phyloP scores from a whole-genome alignment of 2,888 invertebrate genomes.

The Acronicta leporina region DNA sequence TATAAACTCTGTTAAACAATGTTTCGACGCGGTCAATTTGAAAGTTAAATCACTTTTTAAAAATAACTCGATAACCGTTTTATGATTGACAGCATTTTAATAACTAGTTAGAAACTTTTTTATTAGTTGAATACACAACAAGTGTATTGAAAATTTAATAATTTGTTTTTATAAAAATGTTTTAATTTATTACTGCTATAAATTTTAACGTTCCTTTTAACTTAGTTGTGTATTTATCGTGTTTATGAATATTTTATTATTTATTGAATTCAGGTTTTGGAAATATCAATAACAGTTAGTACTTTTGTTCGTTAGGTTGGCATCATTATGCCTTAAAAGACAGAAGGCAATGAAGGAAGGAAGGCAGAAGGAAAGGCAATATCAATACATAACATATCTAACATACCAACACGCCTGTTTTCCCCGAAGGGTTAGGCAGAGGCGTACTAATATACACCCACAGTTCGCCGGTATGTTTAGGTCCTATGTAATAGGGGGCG shows the following conservation, averaged over 20 bases:
- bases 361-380: too few species aligned
- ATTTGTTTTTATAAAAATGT: not conserved
- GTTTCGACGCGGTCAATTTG: conserved; percentile 36
- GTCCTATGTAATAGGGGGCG: too few species aligned
- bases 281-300: too few species aligned
- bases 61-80: conserved; percentile 19
- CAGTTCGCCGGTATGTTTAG: too few species aligned
- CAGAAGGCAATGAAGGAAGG: too few species aligned
- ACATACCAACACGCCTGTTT: too few species aligned
- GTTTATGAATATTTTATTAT: conserved; percentile 1
- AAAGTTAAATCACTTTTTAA: conserved; percentile 41
- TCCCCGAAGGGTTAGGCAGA: too few species aligned
- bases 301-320: too few species aligned
- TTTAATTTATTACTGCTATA: not conserved
- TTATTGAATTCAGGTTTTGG: not conserved
- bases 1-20: conserved; percentile 41
- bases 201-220: not conserved
- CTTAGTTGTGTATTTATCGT: not conserved
- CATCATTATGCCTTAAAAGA: too few species aligned
- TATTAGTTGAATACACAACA: conserved; percentile 19
- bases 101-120: conserved; percentile 38
- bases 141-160: conserved; percentile 13
- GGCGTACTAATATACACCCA: too few species aligned
- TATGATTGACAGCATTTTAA: conserved; percentile 28
- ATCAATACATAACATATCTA: too few species aligned